These are phyloP conservation scores for Rhopalosiphum padi DNA, from an alignment of 1,140 invertebrate genomes.

Conservation along the genomic window DNA sequence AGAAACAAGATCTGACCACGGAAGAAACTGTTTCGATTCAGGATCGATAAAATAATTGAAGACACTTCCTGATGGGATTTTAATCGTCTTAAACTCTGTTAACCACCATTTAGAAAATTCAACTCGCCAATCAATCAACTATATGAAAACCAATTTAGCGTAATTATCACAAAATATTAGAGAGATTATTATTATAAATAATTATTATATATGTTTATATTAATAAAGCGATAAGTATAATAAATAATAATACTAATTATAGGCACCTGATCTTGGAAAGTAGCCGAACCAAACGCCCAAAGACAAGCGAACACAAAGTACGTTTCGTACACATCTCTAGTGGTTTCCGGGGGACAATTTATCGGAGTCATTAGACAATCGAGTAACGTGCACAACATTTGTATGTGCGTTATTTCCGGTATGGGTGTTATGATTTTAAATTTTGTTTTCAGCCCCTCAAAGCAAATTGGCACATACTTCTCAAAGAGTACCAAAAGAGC, in stretches of 20 bases:
- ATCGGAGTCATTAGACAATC: slow-evolving; percentile 84
- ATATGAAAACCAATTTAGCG: not conserved
- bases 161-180: not conserved
- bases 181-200: too few relatives aligned
- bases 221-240: not conserved
- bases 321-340: slow-evolving; percentile 92
- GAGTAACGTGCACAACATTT: slow-evolving; percentile 88
- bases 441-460: slow-evolving; percentile 78
- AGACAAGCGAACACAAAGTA: slow-evolving; percentile 92
- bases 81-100: slow-evolving; percentile 89
- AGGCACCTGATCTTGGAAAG: slow-evolving; percentile 84
- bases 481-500: slow-evolving; percentile 89
- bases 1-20: slow-evolving; percentile 82
- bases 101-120: slow-evolving; percentile 94
- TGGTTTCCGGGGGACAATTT: slow-evolving; percentile 83
- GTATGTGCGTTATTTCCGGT: slow-evolving; percentile 87
- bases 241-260: not conserved
- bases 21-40: slow-evolving; percentile 83
- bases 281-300: slow-evolving; percentile 92
- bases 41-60: slow-evolving; percentile 91
- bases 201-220: not conserved
- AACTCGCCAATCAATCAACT: slow-evolving; percentile 84
- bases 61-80: slow-evolving; percentile 86
- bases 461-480: slow-evolving; percentile 88
- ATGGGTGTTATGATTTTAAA: slow-evolving; percentile 94